Evolutionary conservation across 2,888 invertebrate species (phyloP).

Genomic region (Tachina fera): DNA sequence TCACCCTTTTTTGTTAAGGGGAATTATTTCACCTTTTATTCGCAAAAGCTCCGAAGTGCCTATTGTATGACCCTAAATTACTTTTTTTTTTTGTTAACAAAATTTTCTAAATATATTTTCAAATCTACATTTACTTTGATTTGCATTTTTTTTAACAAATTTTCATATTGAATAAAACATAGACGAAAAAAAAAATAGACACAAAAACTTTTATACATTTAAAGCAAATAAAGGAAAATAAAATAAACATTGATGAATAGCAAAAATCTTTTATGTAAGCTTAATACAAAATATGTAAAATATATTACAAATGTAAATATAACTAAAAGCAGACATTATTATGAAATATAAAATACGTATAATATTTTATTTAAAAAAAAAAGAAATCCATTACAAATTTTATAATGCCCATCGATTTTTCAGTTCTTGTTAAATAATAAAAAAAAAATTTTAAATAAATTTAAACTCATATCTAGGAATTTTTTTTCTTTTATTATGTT

Average conservation of each 20-base stretch:
- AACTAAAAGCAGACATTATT: background rate
- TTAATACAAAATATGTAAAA: background rate
- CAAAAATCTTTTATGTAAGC: background rate
- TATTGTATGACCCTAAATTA: background rate
- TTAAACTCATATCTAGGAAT: background rate
- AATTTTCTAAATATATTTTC: background rate
- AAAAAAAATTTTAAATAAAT: background rate
- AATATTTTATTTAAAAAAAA: background rate
- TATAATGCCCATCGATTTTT: constrained; percentile 14
- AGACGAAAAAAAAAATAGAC: background rate
- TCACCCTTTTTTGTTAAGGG: no score
- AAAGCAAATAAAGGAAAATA: constrained; percentile 34
- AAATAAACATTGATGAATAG: constrained; percentile 45
- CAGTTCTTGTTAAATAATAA: background rate
- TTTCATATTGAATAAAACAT: background rate
- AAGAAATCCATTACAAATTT: background rate
- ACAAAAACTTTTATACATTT: constrained; percentile 10
- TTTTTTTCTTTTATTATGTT: background rate
- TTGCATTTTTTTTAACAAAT: constrained; percentile 47
- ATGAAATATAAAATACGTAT: constrained; percentile 20
- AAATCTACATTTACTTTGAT: constrained; percentile 31
- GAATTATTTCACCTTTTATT: no score
- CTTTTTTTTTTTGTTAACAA: no score
- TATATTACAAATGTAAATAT: constrained; percentile 1
- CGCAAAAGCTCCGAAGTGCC: no score